A percentile compares a stretch with the other conserved stretches of the same genome.
Evolutionary conservation across 2,797 vertebrate genomes (phyloP).

Genomic region (Anguilla marmorata): DNA sequence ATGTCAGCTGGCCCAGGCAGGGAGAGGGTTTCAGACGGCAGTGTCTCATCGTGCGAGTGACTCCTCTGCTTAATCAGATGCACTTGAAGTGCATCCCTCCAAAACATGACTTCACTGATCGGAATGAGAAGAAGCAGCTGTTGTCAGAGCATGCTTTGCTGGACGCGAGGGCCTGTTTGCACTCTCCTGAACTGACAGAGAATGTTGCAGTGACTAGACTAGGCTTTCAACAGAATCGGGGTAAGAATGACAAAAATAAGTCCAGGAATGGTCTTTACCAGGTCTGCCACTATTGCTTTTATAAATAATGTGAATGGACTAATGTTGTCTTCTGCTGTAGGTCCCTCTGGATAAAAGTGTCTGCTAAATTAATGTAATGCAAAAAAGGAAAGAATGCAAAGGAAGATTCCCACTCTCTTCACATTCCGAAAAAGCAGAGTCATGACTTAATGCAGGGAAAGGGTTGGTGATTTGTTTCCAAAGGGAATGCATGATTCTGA

Average conservation of each 20-base stretch:
- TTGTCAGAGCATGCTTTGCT: not conserved
- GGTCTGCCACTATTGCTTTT: too few relatives aligned
- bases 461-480: not conserved
- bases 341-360: too few relatives aligned
- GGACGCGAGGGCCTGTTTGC: not conserved
- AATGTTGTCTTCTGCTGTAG: too few relatives aligned
- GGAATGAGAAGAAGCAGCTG: not conserved
- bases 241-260: not conserved
- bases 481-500: not conserved
- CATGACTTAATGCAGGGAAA: not conserved
- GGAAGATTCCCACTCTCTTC: not conserved
- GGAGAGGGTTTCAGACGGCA: not conserved
- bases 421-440: not conserved
- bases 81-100: not conserved
- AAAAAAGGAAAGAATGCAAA: not conserved
- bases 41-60: not conserved
- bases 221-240: not conserved
- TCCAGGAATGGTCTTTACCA: too few relatives aligned
- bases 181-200: not conserved
- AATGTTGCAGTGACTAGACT: not conserved
- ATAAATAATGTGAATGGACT: too few relatives aligned
- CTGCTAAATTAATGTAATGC: not conserved
- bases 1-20: not conserved
- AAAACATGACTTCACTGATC: not conserved
- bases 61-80: not conserved